These are phyloP conservation scores for Gymnobelideus leadbeateri DNA, from an alignment of 2,113 vertebrate genomes.

Conservation along the genomic window DNA sequence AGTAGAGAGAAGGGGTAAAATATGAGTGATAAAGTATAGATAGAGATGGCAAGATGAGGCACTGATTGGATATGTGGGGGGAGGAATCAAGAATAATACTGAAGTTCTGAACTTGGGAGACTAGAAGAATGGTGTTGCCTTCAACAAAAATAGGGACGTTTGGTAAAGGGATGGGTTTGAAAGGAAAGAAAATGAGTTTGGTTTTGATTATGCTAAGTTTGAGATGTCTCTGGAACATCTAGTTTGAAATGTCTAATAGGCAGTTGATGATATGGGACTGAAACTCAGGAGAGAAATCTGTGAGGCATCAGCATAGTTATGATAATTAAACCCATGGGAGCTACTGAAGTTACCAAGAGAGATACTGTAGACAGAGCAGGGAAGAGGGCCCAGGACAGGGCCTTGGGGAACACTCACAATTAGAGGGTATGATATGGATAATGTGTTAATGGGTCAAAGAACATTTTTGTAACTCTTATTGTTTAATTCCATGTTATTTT, in stretches of 20 bases:
- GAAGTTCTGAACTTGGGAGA: background rate
- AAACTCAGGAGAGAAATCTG: background rate
- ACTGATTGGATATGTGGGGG: background rate
- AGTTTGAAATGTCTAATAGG: constrained; percentile 7
- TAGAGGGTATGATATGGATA: background rate
- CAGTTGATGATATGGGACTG: background rate
- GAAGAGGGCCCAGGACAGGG: background rate
- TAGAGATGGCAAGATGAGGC: background rate
- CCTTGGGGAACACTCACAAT: background rate
- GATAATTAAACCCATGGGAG: constrained; percentile 5
- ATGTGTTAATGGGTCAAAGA: background rate
- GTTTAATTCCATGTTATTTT: background rate
- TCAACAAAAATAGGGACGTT: background rate
- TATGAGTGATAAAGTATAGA: background rate
- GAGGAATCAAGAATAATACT: background rate
- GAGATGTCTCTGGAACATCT: background rate
- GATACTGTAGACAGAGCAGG: background rate
- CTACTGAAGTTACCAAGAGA: background rate
- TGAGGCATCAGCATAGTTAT: background rate
- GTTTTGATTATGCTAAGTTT: background rate
- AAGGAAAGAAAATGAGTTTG: constrained; percentile 6
- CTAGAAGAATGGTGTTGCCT: background rate
- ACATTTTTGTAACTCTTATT: background rate
- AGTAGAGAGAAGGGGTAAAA: background rate
- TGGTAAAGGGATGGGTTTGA: background rate